Base-by-base conservation (phyloP, 2,888 invertebrate genomes). In the Agelastica alni region DNA sequence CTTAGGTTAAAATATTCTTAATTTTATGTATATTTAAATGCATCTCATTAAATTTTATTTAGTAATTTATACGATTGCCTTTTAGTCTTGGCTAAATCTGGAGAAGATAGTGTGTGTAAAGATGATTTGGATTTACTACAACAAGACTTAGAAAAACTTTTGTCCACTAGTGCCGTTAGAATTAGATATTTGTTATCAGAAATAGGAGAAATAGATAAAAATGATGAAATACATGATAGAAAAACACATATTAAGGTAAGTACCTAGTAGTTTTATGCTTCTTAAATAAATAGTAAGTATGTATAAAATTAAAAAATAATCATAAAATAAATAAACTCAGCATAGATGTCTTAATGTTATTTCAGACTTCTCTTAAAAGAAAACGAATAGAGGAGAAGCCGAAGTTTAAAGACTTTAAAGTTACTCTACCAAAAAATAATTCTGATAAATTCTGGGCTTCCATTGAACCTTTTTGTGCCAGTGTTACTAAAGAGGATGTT, bases 381-480 rank as follows among this genome's bases (percentile, higher is more conserved):
- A 75, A 75, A 62, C 62, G 71, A 14, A 66, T 70, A 4, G 75
- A 76, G 54, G 75, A 75, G 20, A 75, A 72, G 59, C 54, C 66
- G 5, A 73, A 72, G 57, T 68, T 67, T 34, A 72, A 71, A 51
- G 75, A 75, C 59, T 36, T 65, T 3, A 73, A 89, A 70, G 78
- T 88, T 48, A 76, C 86, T 17, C 75, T 90, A 52, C 89, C 90
- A 12, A 93, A 92, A 77, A 95, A 96, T 75, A 91, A 90, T 51
- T 92, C 95, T 6, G 93, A 94, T 70, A 91, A 93, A 75, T 96
- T 96, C 79, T 97, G 96, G 96, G 85, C 90, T 28, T 93, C 92
- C 1, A 89, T 96, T 1, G 96, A 96, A 75, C 92, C 94, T 0
- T 96, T 93, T 73, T 96, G 95, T 76, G 86, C 90, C 56, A 92